Evolutionary conservation across 2,888 invertebrate genomes (phyloP).

Genomic region (Rhagonycha fulva): DNA sequence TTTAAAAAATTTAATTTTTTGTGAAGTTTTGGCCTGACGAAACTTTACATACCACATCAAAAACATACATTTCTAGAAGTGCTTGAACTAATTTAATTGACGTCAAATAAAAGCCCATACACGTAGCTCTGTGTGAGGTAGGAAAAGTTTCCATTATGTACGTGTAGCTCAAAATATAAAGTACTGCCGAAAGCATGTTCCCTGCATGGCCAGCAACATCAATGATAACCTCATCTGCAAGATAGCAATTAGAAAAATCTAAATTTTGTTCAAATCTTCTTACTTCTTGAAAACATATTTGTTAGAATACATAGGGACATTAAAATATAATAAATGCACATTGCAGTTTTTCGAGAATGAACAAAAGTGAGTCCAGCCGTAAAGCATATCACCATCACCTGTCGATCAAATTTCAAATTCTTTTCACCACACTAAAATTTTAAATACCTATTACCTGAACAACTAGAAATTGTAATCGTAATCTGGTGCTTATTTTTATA

Average conservation of each 20-base stretch:
- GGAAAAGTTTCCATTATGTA: not conserved
- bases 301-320: not conserved
- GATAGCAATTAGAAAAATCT: not conserved
- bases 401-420: not conserved
- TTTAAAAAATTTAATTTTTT: no score
- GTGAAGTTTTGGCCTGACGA: no score
- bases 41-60: not conserved
- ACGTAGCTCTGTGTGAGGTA: not conserved
- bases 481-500: not conserved
- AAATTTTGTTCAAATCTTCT: not conserved
- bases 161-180: not conserved
- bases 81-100: not conserved
- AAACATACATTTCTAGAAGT: not conserved
- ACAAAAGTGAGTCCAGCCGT: not conserved
- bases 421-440: not conserved
- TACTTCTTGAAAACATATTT: not conserved
- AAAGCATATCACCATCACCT: not conserved
- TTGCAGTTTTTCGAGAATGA: not conserved
- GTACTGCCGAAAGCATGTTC: not conserved
- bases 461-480: not conserved
- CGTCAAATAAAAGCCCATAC: not conserved
- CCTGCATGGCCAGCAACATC: not conserved
- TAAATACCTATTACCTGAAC: not conserved
- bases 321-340: not conserved
- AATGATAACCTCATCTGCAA: not conserved